These are phyloP conservation scores for Acronicta alni DNA, from an alignment of 2,888 invertebrate species.

Conservation along the genomic window DNA sequence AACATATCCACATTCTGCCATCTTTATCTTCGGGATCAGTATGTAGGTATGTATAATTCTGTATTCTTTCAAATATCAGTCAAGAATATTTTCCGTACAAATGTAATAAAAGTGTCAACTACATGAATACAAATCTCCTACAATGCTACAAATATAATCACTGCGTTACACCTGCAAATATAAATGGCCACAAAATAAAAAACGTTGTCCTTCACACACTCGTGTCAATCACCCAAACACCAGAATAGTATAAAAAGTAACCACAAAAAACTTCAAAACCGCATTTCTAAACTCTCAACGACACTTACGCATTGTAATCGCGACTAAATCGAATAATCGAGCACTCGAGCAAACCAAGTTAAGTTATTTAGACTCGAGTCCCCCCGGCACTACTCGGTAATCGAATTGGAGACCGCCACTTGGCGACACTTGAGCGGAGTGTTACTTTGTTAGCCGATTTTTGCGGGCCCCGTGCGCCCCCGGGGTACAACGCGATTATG, in stretches of 20 bases:
- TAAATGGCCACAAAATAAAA: constrained; percentile 44
- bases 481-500: constrained; percentile 74
- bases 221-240: constrained; percentile 59
- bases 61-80: constrained; percentile 27
- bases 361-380: constrained; percentile 82
- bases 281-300: constrained; percentile 70
- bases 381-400: constrained; percentile 82
- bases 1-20: not conserved
- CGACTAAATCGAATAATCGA: constrained; percentile 84
- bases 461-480: constrained; percentile 68
- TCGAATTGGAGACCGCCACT: constrained; percentile 87
- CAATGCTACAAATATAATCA: constrained; percentile 58
- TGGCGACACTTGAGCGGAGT: constrained; percentile 81
- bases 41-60: constrained; percentile 1
- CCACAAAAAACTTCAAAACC: constrained; percentile 65
- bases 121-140: constrained; percentile 51
- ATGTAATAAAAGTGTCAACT: constrained; percentile 41
- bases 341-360: constrained; percentile 83
- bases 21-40: constrained; percentile 16
- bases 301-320: constrained; percentile 84
- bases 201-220: constrained; percentile 41
- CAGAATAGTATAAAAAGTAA: constrained; percentile 48
- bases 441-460: constrained; percentile 87
- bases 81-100: constrained; percentile 25
- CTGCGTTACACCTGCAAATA: constrained; percentile 44